Base-by-base conservation (phyloP, 1,140 invertebrate genomes). In the Drosophila obscura region DNA sequence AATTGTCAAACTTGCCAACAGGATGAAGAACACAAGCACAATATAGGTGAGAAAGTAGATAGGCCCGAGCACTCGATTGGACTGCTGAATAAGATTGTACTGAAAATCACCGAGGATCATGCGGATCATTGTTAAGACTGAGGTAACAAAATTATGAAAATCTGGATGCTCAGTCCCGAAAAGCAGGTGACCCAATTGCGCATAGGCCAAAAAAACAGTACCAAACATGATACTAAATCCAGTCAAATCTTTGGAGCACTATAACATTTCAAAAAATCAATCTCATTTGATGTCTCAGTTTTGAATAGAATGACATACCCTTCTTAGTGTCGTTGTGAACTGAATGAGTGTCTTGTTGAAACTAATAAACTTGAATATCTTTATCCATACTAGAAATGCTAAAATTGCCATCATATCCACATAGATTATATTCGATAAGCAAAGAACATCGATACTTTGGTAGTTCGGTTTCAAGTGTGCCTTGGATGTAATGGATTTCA, bases 191-290 rank as follows among this genome's bases (percentile, higher is more conserved):
- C 95, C 95, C 46, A 96, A 80, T 77, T 95, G 95, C 2, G 96
- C 95, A 92, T 96, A 97, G 6, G 96, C 96, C 82, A 96, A 93
- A 91, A 97, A 97, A 8, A 96, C 94, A 71, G 97, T 96, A 80
- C 96, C 95, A 91, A 97, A 97, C 96, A 97, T 96, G 5, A 96
- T 92, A 48, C 94, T 94, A 90, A 97, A 97, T n/a, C 95, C 96
- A 53, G 94, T 93, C 68, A 97, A 92, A 89, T 97, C 96, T 73
- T 94, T 95, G 2, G 95, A 93, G 90, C 95, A 96, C 93, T 95
- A 73, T 2, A 63, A 48, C 8, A 2, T 3, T 0, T 35, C 8
- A 39, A 58, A 57, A 74, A 7, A 8, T 9, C 2, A 31, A 31
- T 31, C 8, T 9, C 8, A 9, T 7, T 9, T 31, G 2, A 7